Base-by-base conservation (phyloP, 2,888 invertebrate genomes). In the Amorpha juglandis region DNA sequence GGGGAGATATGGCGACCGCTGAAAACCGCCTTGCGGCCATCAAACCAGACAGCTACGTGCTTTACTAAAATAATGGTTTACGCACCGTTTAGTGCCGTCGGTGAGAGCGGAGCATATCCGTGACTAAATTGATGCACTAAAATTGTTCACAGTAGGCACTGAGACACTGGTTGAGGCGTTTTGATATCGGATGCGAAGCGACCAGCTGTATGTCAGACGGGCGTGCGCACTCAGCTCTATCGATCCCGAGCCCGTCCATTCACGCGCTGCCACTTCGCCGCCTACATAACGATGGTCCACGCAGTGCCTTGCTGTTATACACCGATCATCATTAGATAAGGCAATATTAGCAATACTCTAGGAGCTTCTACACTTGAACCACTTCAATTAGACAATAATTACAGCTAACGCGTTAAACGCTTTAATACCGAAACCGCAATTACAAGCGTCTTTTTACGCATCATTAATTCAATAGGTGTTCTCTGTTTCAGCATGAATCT, bases 281-380 rank as follows among this genome's bases (percentile, higher is more conserved):
- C 91, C 92, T 88, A 91, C 91, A 88, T 88, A 86, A 83, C 85
- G 80, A 81, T 81, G 78, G 77, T 83, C 85, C 79, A 82, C 81
- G 78, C 77, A 80, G 80, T 83, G 76, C 80, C 74, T 80, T 79
- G 71, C 81, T 86, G 88, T 87, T 88, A 87, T 84, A 88, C 86
- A 82, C 82, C 87, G 90, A 92, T 90, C 90, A 89, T 84, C 86
- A 85, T 87, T 87, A 86, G 91, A 91, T 92, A 92, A 89, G 84
- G 81, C 80, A 78, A 83, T 91, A 91, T 91, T 89, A 87, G 77
- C 80, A 81, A 82, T 80, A 75, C 76, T 77, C 80, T 75, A 78
- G 73, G 80, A 81, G 82, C 84, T 81, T 80, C 78, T 68, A 79
- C 83, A 84, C 86, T 88, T 74, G 73, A 84, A 83, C 71, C 82